phyloP scores from a whole-genome alignment of 2,888 invertebrate genomes.

The Zeuzera pyrina region DNA sequence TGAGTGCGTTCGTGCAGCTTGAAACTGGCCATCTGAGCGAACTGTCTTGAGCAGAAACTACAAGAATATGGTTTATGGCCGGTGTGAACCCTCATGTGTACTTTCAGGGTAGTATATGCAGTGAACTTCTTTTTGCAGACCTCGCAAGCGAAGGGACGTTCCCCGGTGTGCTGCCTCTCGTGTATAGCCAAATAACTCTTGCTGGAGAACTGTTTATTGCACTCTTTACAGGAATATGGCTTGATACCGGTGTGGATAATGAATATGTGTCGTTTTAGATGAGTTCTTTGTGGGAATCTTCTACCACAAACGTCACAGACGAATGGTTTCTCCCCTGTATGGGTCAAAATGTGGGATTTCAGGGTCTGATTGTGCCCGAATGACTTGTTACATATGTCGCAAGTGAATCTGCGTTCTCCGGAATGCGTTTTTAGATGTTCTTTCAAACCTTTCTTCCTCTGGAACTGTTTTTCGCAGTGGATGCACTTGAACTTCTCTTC shows the following conservation, averaged over 20 bases:
- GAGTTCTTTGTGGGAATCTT: slow-evolving; percentile 49
- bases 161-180: slow-evolving; percentile 51
- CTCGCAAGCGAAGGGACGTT: slow-evolving; percentile 48
- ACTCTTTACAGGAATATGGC: slow-evolving; percentile 42
- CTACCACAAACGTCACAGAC: slow-evolving; percentile 55
- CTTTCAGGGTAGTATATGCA: slow-evolving; percentile 55
- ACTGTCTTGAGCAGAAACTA: slow-evolving; percentile 44
- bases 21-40: slow-evolving; percentile 58
- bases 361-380: slow-evolving; percentile 55
- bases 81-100: slow-evolving; percentile 56
- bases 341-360: slow-evolving; percentile 53
- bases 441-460: slow-evolving; percentile 47
- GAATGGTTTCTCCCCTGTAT: slow-evolving; percentile 53
- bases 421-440: slow-evolving; percentile 57
- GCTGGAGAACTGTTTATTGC: slow-evolving; percentile 53
- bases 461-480: slow-evolving; percentile 44
- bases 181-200: slow-evolving; percentile 57
- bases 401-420: slow-evolving; percentile 43
- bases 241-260: slow-evolving; percentile 53
- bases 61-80: slow-evolving; percentile 55
- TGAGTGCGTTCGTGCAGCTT: slow-evolving; percentile 55
- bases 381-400: slow-evolving; percentile 40
- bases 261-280: slow-evolving; percentile 52
- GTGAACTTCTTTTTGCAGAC: slow-evolving; percentile 56
- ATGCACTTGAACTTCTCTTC: slow-evolving; percentile 44